phyloP scores from a whole-genome alignment of 2,797 vertebrate species.

The Anableps anableps region DNA sequence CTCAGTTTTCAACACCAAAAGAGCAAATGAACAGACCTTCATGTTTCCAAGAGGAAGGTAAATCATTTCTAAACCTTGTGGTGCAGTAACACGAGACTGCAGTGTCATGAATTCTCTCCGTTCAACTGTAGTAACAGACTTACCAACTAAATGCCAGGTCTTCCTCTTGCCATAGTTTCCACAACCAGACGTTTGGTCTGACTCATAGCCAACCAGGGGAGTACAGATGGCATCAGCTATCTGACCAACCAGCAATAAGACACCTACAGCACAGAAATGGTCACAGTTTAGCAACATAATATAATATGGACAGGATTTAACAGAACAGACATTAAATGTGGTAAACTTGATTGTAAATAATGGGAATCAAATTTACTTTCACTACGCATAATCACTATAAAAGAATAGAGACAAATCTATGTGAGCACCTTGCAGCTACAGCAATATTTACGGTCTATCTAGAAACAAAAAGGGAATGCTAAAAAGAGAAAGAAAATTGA shows the following conservation, averaged over 20 bases:
- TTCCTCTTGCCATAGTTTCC: slow-evolving; percentile 90
- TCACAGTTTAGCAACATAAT: not conserved
- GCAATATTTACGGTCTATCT: not conserved
- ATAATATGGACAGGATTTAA: not conserved
- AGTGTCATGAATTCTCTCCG: not conserved
- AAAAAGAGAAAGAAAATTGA: not conserved
- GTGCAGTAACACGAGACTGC: not conserved
- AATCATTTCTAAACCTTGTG: slow-evolving; percentile 10
- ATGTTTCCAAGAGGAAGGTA: not conserved
- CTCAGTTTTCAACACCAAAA: not conserved
- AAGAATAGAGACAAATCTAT: not conserved
- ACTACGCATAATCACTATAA: not conserved
- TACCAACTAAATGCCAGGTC: slow-evolving; percentile 91
- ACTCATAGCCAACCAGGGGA: slow-evolving; percentile 90
- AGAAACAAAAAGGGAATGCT: not conserved
- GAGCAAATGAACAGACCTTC: not conserved
- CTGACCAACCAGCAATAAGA: slow-evolving; percentile 88
- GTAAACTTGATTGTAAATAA: not conserved
- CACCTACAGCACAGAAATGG: slow-evolving; percentile 58
- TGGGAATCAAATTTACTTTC: not conserved
- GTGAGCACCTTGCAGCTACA: not conserved
- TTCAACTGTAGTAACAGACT: slow-evolving; percentile 46
- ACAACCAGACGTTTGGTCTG: slow-evolving; percentile 83
- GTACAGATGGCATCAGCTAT: slow-evolving; percentile 90
- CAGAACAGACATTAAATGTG: not conserved